Conservation (phyloP, 2,888 invertebrate genomes). For the Dynastes grantii region DNA sequence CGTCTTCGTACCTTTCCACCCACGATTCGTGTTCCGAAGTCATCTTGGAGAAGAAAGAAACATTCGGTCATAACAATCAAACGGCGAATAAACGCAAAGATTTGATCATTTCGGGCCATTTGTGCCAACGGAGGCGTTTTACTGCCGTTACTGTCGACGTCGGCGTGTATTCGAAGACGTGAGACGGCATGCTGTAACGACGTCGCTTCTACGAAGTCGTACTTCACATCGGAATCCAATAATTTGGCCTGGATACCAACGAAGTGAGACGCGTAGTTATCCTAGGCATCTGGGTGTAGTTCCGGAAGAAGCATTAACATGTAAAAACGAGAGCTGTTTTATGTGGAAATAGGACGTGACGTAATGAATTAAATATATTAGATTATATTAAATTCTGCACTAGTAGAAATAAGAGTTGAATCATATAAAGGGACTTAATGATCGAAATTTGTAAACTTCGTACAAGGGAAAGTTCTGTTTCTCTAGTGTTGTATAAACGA, state of each 20-base stretch:
- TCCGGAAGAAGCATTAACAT: slow-evolving; percentile 2
- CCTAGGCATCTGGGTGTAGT: slow-evolving; percentile 1
- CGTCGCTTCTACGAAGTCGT: not conserved
- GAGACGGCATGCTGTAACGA: slow-evolving; percentile 30
- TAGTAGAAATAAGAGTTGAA: too few species aligned
- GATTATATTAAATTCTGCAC: too few species aligned
- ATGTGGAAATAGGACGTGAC: too few species aligned
- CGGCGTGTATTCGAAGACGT: not conserved
- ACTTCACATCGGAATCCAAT: slow-evolving; percentile 23
- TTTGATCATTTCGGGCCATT: slow-evolving; percentile 68
- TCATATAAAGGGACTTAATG: too few species aligned
- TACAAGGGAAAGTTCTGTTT: too few species aligned
- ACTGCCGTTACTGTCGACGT: slow-evolving; percentile 52
- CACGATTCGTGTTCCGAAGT: not conserved
- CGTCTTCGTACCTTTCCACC: not conserved
- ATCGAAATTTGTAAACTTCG: too few species aligned
- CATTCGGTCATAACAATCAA: slow-evolving; percentile 65
- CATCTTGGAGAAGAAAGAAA: slow-evolving; percentile 58
- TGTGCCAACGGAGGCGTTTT: slow-evolving; percentile 66
- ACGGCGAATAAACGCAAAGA: slow-evolving; percentile 66
- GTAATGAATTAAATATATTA: too few species aligned
- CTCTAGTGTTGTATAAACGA: too few species aligned
- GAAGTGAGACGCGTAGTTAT: slow-evolving; percentile 18
- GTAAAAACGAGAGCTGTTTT: not conserved
- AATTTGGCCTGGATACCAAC: slow-evolving; percentile 29